phyloP scores from a whole-genome alignment of 1,140 invertebrate species.

The Neelides sp. region DNA sequence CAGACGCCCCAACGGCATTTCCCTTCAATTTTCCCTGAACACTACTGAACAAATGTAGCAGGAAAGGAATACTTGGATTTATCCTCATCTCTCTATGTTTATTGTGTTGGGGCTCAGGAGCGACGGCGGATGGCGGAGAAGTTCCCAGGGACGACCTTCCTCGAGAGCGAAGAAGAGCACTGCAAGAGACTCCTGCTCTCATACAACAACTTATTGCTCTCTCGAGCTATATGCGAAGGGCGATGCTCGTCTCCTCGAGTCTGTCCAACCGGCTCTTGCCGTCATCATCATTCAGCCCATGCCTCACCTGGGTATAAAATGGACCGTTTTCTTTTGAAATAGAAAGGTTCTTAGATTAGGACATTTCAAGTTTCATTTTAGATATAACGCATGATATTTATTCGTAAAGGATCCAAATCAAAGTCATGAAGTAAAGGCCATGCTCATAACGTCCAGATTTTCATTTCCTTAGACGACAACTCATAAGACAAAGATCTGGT shows the following conservation, averaged over 20 bases:
- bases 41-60: no score
- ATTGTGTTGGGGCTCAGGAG: no score
- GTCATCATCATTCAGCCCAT: constrained; percentile 29
- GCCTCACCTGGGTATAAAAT: constrained; percentile 19
- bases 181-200: constrained; percentile 61
- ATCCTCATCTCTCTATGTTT: no score
- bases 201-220: constrained; percentile 63
- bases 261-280: constrained; percentile 62
- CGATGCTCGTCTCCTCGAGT: constrained; percentile 67
- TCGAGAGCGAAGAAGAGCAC: constrained; percentile 57
- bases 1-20: no score
- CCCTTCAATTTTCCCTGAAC: no score
- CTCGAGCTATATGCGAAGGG: constrained; percentile 68
- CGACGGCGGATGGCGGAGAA: constrained; percentile 64
- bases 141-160: constrained; percentile 61
- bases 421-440: no score
- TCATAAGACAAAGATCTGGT: no score
- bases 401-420: no score
- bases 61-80: no score
- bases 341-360: not conserved
- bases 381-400: not conserved
- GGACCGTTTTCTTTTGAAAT: not conserved
- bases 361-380: constrained; percentile 2
- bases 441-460: no score
- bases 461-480: no score